A percentile compares a stretch with the other conserved stretches of the same genome.
Conservation (phyloP, 2,888 invertebrate species). For the Lasioglossum vierecki region DNA sequence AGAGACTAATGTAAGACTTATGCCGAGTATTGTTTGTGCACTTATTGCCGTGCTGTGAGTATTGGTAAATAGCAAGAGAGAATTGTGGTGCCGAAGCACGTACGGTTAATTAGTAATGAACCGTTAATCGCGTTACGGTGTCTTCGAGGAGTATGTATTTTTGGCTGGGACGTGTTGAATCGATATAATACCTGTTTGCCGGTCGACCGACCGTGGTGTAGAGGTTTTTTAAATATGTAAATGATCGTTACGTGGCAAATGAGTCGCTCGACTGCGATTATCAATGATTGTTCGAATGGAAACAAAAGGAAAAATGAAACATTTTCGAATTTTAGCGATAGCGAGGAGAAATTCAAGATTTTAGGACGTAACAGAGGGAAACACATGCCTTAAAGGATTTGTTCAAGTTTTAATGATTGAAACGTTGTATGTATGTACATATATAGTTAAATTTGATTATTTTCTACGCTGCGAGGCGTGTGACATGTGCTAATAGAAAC, state of each 20-base stretch:
- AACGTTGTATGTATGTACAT: background rate
- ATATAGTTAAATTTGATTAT: constrained; percentile 24
- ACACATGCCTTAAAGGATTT: background rate
- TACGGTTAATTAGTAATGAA: constrained; percentile 49
- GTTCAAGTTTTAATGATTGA: constrained; percentile 17
- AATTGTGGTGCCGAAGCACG: constrained; percentile 42
- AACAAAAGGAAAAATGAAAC: background rate
- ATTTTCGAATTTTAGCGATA: background rate
- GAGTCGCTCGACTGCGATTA: constrained; percentile 46
- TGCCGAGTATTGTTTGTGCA: constrained; percentile 74
- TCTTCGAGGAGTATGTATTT: constrained; percentile 65
- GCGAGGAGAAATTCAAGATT: background rate
- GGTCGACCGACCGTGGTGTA: constrained; percentile 27
- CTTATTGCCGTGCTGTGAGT: constrained; percentile 74
- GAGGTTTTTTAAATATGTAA: constrained; percentile 26
- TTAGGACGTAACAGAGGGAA: background rate
- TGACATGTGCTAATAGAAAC: constrained; percentile 6
- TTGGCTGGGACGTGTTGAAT: constrained; percentile 53
- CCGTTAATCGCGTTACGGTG: constrained; percentile 46
- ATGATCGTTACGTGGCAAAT: constrained; percentile 27
- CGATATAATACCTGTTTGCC: constrained; percentile 47
- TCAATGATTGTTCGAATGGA: background rate
- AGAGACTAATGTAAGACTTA: constrained; percentile 72
- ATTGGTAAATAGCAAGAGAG: constrained; percentile 62
- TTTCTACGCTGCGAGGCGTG: background rate